phyloP scores from a whole-genome alignment of 2,113 vertebrate genomes.

The Thamnaconus septentrionalis region DNA sequence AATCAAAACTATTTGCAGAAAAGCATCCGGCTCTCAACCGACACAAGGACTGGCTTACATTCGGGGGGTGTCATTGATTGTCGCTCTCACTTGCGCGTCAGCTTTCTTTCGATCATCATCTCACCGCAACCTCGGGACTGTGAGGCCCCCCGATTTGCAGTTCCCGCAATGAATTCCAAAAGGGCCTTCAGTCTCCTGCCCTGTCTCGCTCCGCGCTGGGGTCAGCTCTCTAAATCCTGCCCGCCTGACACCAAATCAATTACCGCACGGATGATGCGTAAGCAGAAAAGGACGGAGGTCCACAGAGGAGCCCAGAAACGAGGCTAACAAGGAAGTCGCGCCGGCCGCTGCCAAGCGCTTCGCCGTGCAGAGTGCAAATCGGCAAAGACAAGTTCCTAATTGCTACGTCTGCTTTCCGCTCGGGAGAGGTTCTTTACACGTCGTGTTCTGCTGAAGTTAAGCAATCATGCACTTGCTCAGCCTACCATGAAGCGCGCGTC shows the following conservation, averaged over 20 bases:
- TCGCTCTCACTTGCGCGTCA: slow-evolving; percentile 16
- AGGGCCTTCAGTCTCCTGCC: slow-evolving; percentile 52
- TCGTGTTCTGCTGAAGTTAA: neutral
- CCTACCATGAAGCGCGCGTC: too few species aligned
- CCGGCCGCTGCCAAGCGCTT: slow-evolving; percentile 34
- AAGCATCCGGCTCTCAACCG: slow-evolving; percentile 22
- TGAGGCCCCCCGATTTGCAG: slow-evolving; percentile 39
- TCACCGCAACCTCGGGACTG: neutral
- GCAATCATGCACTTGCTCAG: neutral
- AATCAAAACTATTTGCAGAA: neutral
- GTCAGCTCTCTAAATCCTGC: slow-evolving; percentile 68
- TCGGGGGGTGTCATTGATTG: slow-evolving; percentile 34
- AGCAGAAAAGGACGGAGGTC: slow-evolving; percentile 63
- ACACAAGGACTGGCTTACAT: slow-evolving; percentile 21
- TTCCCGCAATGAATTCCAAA: slow-evolving; percentile 60
- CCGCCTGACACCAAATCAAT: slow-evolving; percentile 73
- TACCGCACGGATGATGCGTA: slow-evolving; percentile 52
- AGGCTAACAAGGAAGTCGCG: slow-evolving; percentile 50
- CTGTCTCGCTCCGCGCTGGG: slow-evolving; percentile 57
- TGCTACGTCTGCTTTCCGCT: slow-evolving; percentile 17
- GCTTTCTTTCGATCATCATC: neutral
- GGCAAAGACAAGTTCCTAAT: slow-evolving; percentile 34
- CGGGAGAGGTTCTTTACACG: neutral
- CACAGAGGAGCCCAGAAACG: slow-evolving; percentile 52
- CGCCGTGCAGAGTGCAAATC: slow-evolving; percentile 30